A percentile compares a stretch with the other conserved stretches of the same genome.
These are phyloP conservation scores for Drosophila nigromelanica DNA, from an alignment of 1,140 invertebrate genomes.

Conservation along the genomic window DNA sequence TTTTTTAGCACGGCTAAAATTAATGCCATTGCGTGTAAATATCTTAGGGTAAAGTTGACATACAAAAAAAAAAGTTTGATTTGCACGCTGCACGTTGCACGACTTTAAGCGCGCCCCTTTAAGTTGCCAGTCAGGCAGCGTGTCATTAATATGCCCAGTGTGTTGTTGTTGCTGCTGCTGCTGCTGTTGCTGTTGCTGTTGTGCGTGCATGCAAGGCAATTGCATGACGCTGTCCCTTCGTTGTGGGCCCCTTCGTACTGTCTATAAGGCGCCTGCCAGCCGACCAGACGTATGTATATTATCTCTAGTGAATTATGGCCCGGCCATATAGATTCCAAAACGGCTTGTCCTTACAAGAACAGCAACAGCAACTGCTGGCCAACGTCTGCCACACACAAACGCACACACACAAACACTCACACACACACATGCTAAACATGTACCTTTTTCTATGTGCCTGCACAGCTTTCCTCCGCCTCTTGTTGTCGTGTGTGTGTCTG, in stretches of 20 bases:
- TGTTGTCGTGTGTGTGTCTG: conserved; percentile 27
- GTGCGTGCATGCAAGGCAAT: conserved; percentile 42
- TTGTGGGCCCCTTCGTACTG: conserved; percentile 1
- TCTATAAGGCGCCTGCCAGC: conserved; percentile 22
- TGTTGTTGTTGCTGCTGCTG: conserved; percentile 17
- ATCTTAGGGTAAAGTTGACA: not conserved
- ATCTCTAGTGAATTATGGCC: conserved; percentile 80
- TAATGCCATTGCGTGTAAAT: not conserved
- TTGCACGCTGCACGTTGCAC: conserved; percentile 10
- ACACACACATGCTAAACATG: conserved; percentile 15
- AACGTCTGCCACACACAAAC: conserved; percentile 45
- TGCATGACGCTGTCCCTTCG: conserved; percentile 29
- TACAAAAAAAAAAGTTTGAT: not conserved
- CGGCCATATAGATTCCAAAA: conserved; percentile 78
- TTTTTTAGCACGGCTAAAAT: not conserved
- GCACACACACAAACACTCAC: conserved; percentile 10
- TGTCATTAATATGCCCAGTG: conserved; percentile 52
- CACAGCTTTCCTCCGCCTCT: not conserved
- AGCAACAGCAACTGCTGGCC: conserved; percentile 26
- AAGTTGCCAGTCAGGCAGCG: conserved; percentile 43
- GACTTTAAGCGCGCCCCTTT: conserved; percentile 23
- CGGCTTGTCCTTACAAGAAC: conserved; percentile 74
- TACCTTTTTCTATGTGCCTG: not conserved
- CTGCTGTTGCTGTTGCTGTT: conserved; percentile 18
- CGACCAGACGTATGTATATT: conserved; percentile 74